Conservation (phyloP, 2,113 vertebrate genomes). For the Diadophis punctatus region DNA sequence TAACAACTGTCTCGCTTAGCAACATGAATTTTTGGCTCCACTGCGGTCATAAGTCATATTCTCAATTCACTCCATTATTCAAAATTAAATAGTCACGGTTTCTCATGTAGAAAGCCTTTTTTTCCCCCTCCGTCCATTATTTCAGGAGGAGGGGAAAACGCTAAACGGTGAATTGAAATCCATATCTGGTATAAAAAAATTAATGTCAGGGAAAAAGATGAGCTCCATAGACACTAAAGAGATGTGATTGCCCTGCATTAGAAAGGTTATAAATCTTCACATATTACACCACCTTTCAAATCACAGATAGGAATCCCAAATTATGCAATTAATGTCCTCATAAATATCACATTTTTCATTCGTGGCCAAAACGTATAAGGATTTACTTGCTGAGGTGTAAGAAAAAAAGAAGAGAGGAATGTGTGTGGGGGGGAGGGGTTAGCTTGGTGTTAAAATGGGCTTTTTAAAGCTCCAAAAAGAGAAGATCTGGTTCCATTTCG, state of each 20-base stretch:
- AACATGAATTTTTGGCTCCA: too few species aligned
- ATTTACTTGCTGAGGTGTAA: slow-evolving; percentile 36
- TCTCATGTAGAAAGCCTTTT: neutral
- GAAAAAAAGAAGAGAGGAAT: neutral
- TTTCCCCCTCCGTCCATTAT: neutral
- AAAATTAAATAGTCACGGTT: neutral
- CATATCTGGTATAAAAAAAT: slow-evolving; percentile 69
- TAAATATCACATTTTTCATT: slow-evolving; percentile 75
- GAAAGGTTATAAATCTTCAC: slow-evolving; percentile 31
- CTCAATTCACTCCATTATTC: too few species aligned
- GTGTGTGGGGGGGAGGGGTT: neutral
- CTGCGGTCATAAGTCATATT: too few species aligned
- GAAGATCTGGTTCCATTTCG: neutral
- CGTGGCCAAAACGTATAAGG: slow-evolving; percentile 36
- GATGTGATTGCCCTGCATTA: slow-evolving; percentile 22
- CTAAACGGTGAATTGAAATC: slow-evolving; percentile 57
- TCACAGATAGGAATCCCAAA: slow-evolving; percentile 54
- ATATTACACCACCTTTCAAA: slow-evolving; percentile 39
- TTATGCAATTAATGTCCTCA: slow-evolving; percentile 69
- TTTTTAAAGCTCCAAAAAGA: neutral
- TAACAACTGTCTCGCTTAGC: too few species aligned
- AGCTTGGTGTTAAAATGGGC: neutral
- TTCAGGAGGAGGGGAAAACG: slow-evolving; percentile 33
- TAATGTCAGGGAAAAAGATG: slow-evolving; percentile 61
- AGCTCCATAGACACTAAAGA: slow-evolving; percentile 57